Evolutionary conservation across 2,888 invertebrate species (phyloP), one percentile per base, ranked within the genome.

Genomic region (Torymus aiolomorphi): DNA sequence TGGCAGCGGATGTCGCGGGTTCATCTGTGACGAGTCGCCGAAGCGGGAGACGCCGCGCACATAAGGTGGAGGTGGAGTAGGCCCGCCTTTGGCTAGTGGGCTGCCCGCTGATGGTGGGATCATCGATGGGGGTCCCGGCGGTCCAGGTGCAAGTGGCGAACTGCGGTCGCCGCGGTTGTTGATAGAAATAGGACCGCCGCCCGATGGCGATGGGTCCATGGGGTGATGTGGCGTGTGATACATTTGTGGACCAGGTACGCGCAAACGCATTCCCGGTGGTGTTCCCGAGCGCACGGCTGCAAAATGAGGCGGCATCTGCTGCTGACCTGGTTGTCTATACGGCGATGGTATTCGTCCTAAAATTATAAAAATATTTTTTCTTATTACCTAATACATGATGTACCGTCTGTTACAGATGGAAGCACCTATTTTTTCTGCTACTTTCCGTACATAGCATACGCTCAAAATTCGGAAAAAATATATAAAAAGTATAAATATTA

Each of bases 181-280:
- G 54, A 92, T 91, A 65, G 90, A 90, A 71, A 92, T 91, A 0
- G 92, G 90, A 2, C 92, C 92, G 8, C 92, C 92, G 31, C 92
- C 92, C 1, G 92, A 92, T 0, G 92, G 92, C 4, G 92, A 92
- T 0, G 92, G 92, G 82, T 92, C 92, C 88, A 92, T 88, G 1
- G 92, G 90, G 83, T 92, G 91, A 83, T 91, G 92, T 0, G 91
- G 86, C 1, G 90, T 88, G 81, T 91, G 92, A 84, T 91, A 92
- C 83, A 91, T 85, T 59, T 89, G 90, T 0, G 89, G 85, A 0
- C 88, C 89, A 0, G 89, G 88, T 3, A 88, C 87, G 63, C 89
- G 83, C 85, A 89, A 87, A 67, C 90, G 85, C 89, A 90, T 89
- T 1, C 90, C 89, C 88, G 91, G 59, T 11, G 91, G 91, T 3